Evolutionary conservation across 2,797 vertebrate species (phyloP).

Genomic region (Alcedo atthis): DNA sequence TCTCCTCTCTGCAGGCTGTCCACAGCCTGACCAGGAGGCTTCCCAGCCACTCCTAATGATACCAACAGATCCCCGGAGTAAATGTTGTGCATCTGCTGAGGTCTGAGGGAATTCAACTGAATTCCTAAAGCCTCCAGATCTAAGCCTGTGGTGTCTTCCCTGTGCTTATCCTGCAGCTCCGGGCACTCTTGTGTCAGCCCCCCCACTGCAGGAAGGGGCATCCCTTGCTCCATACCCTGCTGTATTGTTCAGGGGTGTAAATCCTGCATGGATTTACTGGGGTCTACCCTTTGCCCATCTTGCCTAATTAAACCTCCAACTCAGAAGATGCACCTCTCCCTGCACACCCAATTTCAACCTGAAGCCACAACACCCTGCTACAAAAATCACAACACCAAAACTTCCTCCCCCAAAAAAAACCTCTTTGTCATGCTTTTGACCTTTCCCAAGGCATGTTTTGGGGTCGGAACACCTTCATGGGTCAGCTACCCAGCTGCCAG

Average conservation of each 20-base stretch:
- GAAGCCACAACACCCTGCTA: neutral
- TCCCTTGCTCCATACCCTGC: neutral
- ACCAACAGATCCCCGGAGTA: neutral
- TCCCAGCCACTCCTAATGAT: neutral
- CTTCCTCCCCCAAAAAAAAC: neutral
- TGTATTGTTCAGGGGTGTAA: neutral
- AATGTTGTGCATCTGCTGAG: neutral
- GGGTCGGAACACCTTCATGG: neutral
- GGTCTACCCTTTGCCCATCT: neutral
- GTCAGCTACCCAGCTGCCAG: rapidly evolving
- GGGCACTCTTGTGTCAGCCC: rapidly evolving
- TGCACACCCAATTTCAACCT: neutral
- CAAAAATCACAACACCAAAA: neutral
- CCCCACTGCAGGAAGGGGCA: rapidly evolving
- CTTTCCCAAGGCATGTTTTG: neutral
- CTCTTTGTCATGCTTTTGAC: neutral
- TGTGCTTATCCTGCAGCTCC: rapidly evolving
- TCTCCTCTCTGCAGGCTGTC: neutral
- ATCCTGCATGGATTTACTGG: neutral
- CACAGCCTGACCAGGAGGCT: neutral
- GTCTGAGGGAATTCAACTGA: neutral
- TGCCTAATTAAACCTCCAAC: neutral
- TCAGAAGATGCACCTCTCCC: neutral
- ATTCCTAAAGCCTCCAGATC: neutral
- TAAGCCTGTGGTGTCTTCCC: neutral